Conservation (phyloP, 2,797 vertebrate genomes). For the Rhodeus uyekii region DNA sequence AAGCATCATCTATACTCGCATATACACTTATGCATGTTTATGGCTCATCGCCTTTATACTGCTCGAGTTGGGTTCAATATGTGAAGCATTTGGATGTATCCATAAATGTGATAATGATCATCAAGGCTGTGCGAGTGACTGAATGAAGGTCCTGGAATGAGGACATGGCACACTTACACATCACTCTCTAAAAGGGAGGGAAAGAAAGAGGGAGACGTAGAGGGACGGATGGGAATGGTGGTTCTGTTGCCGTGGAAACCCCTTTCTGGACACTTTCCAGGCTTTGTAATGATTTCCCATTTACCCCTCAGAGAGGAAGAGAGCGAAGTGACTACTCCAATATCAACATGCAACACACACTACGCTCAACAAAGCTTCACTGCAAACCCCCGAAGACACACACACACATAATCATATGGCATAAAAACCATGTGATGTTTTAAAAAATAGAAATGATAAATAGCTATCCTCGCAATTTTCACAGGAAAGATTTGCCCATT, state of each 20-base stretch:
- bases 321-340: constrained; percentile 42
- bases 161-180: constrained; percentile 29
- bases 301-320: constrained; percentile 64
- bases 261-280: constrained; percentile 73
- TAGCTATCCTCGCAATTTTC: neutral
- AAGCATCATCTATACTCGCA: constrained; percentile 3
- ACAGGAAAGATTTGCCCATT: neutral
- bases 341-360: constrained; percentile 54
- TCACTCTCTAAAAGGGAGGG: constrained; percentile 19
- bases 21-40: constrained; percentile 7
- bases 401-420: neutral
- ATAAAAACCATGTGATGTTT: neutral
- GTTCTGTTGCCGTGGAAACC: constrained; percentile 77
- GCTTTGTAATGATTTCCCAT: constrained; percentile 78
- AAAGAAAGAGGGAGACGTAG: constrained; percentile 25
- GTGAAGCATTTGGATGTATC: neutral
- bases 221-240: constrained; percentile 30
- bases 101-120: neutral
- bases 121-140: constrained; percentile 14
- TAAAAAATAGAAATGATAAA: neutral
- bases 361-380: constrained; percentile 11
- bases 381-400: neutral
- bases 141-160: constrained; percentile 34
- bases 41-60: neutral
- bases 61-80: neutral